Percentiles rank a stretch among this genome's conserved stretches.
These are phyloP conservation scores for Himalopsyche anomala DNA, from an alignment of 2,888 invertebrate species.

Conservation along the genomic window DNA sequence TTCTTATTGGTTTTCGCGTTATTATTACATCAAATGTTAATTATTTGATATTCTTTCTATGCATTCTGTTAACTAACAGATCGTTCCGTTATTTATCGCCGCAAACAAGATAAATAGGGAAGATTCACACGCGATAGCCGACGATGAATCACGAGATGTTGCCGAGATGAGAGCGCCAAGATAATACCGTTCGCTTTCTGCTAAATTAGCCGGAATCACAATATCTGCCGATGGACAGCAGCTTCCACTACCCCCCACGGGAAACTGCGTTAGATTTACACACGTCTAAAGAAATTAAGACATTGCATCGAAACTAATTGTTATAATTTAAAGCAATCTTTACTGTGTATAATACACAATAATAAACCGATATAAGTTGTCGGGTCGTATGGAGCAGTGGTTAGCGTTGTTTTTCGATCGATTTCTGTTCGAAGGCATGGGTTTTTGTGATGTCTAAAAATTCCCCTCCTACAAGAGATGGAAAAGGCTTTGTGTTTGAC, in stretches of 20 bases:
- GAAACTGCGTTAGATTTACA: background rate
- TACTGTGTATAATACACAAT: no score
- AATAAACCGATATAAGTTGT: no score
- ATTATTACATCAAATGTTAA: no score
- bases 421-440: no score
- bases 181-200: constrained; percentile 25
- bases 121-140: constrained; percentile 64
- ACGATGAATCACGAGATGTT: constrained; percentile 61
- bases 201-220: constrained; percentile 41
- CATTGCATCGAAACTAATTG: background rate
- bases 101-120: constrained; percentile 63
- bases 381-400: no score
- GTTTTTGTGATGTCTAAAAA: no score
- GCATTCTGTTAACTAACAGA: constrained; percentile 1
- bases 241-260: background rate
- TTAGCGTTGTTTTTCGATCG: no score
- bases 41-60: constrained; percentile 13
- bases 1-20: no score
- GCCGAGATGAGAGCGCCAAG: constrained; percentile 13
- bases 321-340: background rate
- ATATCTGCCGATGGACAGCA: constrained; percentile 27
- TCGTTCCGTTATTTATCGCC: constrained; percentile 64
- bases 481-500: no score
- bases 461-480: no score
- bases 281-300: background rate